A percentile compares a stretch with the other conserved stretches of the same genome.
These are phyloP conservation scores for Theodoxus fluviatilis DNA, from an alignment of 2,888 invertebrate species.

Conservation along the genomic window DNA sequence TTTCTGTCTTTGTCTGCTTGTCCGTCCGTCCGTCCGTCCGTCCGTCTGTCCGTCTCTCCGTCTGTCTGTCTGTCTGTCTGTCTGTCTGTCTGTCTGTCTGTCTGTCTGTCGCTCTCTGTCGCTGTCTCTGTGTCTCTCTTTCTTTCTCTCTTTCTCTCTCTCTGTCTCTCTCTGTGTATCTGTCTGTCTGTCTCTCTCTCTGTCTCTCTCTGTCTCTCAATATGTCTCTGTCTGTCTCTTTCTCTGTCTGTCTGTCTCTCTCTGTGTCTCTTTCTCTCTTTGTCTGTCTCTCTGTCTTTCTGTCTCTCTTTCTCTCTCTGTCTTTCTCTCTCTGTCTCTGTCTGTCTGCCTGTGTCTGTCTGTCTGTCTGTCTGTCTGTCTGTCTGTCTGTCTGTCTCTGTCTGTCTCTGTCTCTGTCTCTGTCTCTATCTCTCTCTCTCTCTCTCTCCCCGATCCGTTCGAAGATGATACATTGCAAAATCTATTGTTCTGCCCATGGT, in stretches of 20 bases:
- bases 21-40: background rate
- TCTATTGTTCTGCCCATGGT: too few relatives aligned
- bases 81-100: background rate
- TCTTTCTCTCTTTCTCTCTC: constrained; percentile 8
- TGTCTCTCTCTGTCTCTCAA: too few relatives aligned
- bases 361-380: too few relatives aligned
- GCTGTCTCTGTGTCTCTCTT: background rate
- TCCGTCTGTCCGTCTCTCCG: background rate
- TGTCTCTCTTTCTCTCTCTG: constrained; percentile 17
- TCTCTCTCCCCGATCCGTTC: too few relatives aligned
- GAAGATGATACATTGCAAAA: too few relatives aligned
- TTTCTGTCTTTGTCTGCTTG: too few relatives aligned
- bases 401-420: too few relatives aligned
- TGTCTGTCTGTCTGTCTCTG: too few relatives aligned
- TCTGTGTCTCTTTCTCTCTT: background rate
- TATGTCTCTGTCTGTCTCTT: constrained; percentile 6
- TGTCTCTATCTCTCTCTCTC: too few relatives aligned
- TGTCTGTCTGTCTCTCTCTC: too few relatives aligned
- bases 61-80: background rate
- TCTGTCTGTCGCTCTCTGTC: background rate
- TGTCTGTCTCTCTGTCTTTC: background rate
- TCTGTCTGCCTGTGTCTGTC: too few relatives aligned
- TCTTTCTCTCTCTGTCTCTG: background rate
- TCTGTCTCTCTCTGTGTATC: background rate
- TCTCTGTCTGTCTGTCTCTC: constrained; percentile 7